Percentiles rank a stretch among this genome's conserved stretches.
phyloP scores from a whole-genome alignment of 2,797 vertebrate species.

The Propithecus perrieri region DNA sequence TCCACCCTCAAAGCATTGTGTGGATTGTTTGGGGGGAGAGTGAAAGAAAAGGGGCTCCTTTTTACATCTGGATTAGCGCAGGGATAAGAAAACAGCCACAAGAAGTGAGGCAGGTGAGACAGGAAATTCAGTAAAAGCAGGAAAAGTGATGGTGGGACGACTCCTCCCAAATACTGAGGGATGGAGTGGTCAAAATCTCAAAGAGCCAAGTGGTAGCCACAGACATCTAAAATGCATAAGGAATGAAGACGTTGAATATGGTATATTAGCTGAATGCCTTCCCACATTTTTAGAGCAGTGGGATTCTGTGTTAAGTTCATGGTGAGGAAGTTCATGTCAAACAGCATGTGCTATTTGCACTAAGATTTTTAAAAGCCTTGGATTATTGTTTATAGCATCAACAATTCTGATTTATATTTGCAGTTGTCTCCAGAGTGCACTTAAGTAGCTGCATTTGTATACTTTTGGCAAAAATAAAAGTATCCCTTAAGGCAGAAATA shows the following conservation, averaged over 20 bases:
- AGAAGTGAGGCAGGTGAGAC: background rate
- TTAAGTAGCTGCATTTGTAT: background rate
- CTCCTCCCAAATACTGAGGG: background rate
- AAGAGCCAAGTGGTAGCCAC: background rate
- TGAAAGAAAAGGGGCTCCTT: background rate
- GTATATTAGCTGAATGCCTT: background rate
- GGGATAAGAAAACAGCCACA: background rate
- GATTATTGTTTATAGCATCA: background rate
- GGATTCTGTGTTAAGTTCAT: background rate
- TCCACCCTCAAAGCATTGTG: background rate
- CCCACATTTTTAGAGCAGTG: background rate
- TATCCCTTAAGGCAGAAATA: background rate
- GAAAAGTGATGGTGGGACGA: background rate
- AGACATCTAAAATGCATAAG: background rate
- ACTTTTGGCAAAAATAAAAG: background rate
- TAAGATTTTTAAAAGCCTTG: background rate
- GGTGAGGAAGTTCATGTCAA: background rate
- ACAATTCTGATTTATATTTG: background rate
- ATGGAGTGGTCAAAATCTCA: background rate
- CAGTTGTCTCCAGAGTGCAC: background rate
- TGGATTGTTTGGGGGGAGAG: background rate
- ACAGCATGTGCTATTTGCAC: background rate
- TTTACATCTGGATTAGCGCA: background rate
- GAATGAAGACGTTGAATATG: background rate
- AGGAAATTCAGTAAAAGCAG: background rate